Evolutionary conservation across 2,888 invertebrate genomes (phyloP).

Genomic region (Lithodes maja): DNA sequence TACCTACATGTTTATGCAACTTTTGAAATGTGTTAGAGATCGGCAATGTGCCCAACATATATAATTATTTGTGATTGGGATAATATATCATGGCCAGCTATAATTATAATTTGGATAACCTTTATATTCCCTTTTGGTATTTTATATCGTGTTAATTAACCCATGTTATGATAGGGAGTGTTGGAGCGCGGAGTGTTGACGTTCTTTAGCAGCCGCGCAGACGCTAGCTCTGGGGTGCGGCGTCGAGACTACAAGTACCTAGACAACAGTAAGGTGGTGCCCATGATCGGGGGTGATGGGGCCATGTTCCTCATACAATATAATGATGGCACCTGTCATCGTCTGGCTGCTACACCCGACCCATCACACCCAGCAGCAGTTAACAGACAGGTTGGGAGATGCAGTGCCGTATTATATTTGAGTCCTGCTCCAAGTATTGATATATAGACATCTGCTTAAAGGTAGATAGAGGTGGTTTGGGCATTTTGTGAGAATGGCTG

Average conservation of each 20-base stretch:
- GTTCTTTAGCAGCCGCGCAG: conserved; percentile 80
- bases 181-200: conserved; percentile 82
- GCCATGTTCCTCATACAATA: conserved; percentile 77
- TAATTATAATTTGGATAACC: not conserved
- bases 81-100: not conserved
- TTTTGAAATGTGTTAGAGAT: too few species aligned
- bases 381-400: conserved; percentile 73
- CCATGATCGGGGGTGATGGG: conserved; percentile 76
- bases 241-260: conserved; percentile 81
- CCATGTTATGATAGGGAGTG: conserved; percentile 76
- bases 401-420: too few species aligned
- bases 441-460: too few species aligned
- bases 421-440: too few species aligned
- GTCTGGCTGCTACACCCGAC: conserved; percentile 71
- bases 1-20: too few species aligned
- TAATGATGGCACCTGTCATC: conserved; percentile 79
- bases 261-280: conserved; percentile 79
- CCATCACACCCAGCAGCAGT: conserved; percentile 74
- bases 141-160: not conserved
- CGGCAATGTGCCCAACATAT: too few species aligned
- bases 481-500: too few species aligned
- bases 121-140: not conserved
- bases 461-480: too few species aligned
- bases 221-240: conserved; percentile 79
- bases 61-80: too few species aligned